These are phyloP conservation scores for Astur gentilis DNA, from an alignment of 2,113 vertebrate species.

Conservation along the genomic window DNA sequence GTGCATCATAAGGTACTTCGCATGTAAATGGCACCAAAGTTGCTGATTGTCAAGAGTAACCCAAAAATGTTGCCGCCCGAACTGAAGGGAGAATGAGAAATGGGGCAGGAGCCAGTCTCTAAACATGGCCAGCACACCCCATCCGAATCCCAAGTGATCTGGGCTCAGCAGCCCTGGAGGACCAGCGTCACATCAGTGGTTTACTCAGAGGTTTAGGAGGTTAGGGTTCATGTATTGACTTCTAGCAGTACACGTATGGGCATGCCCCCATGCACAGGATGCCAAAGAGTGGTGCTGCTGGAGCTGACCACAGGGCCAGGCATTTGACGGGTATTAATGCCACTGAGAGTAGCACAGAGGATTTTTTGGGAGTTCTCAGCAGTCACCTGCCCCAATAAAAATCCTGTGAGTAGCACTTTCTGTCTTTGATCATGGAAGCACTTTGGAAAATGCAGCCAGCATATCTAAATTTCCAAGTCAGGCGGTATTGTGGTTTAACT, in stretches of 20 bases:
- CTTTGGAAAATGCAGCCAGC: background rate
- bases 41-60: background rate
- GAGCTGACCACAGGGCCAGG: background rate
- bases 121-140: accelerated
- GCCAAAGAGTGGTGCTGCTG: background rate
- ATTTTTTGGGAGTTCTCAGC: background rate
- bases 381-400: background rate
- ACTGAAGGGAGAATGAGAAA: background rate
- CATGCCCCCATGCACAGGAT: background rate
- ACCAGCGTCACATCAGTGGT: accelerated
- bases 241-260: background rate
- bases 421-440: background rate
- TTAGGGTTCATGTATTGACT: background rate
- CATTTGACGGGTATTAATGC: background rate
- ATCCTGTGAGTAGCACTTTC: background rate
- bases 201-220: background rate
- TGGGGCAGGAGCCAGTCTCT: background rate
- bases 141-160: background rate
- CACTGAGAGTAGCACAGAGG: background rate
- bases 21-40: background rate
- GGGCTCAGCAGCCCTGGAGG: background rate
- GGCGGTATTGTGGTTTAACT: no score
- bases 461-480: background rate
- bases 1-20: background rate
- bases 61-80: background rate